Evolutionary conservation across 2,113 vertebrate species (phyloP).

Genomic region (Hemibagrus wyckioides): DNA sequence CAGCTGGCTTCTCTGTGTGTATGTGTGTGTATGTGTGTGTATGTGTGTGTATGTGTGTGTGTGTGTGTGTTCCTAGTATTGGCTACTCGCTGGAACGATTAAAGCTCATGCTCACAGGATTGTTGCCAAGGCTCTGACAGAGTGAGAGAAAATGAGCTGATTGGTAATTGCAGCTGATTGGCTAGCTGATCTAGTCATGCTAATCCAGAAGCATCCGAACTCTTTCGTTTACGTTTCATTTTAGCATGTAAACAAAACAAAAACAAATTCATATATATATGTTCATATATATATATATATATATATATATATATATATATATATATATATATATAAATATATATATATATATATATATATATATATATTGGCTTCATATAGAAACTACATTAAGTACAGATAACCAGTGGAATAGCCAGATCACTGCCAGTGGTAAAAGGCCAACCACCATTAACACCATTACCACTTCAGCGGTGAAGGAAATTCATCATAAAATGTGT

Average conservation of each 20-base stretch:
- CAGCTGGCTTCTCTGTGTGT: neutral
- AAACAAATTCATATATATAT: slow-evolving; percentile 30
- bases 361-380: too few relatives aligned
- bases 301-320: too few relatives aligned
- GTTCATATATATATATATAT: slow-evolving; percentile 15
- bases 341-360: too few relatives aligned
- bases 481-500: neutral
- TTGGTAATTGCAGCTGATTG: slow-evolving; percentile 69
- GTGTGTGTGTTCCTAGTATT: slow-evolving; percentile 29
- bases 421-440: too few relatives aligned
- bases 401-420: neutral
- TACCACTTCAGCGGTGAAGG: neutral
- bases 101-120: slow-evolving; percentile 63
- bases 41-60: slow-evolving; percentile 26
- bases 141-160: slow-evolving; percentile 65
- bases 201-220: slow-evolving; percentile 53
- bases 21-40: slow-evolving; percentile 13
- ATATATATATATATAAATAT: too few relatives aligned
- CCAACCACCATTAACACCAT: neutral
- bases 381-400: slow-evolving; percentile 21
- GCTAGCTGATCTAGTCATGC: slow-evolving; percentile 64
- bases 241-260: slow-evolving; percentile 29
- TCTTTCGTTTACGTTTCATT: too few relatives aligned
- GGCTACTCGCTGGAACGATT: slow-evolving; percentile 47
- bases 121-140: slow-evolving; percentile 76